Evolutionary conservation across 2,797 vertebrate genomes (phyloP), one percentile per base, ranked within the genome.

Genomic region (Manis crassicaudata): DNA sequence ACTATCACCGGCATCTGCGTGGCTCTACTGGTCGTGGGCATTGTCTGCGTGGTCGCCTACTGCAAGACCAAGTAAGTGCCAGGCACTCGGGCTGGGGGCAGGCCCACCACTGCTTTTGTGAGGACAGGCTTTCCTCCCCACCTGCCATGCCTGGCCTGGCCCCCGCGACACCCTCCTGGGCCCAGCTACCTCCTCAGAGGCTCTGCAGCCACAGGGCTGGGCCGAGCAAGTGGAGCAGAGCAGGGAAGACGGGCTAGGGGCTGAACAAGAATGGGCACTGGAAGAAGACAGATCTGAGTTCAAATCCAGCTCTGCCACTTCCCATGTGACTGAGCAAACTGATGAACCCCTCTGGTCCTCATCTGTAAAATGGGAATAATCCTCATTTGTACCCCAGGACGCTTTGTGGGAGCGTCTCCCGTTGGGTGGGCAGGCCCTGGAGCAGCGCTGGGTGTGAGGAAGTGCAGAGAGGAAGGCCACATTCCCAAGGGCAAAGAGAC

Each of bases 1-100:
- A 99, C 99, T 98, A 99, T 99, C 99, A 99, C 99, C 2, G 99
- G 99, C 98, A 99, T 99, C 98, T 99, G 99, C 94, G 99, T 99
- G 98, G 99, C 99, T 97, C 99, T 99, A 98, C 99, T 99, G 95
- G 99, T 99, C 92, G 99, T 99, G 98, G 99, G 99, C 98, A 99
- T 99, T 97, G 99, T 99, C 98, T 99, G 99, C 96, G 99, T 99
- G 98, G 99, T 99, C 94, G 99, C 99, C 98, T 99, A 99, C 98
- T 99, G 99, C 98, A 99, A 99, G 99, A 99, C 99, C 99, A 99
- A 99, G 99, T 99, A 98, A 99, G 99, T 99, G 97, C 62, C 63
- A 13, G 67, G 43, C 81, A 21, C 2, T 35, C 72, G 23, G 82
- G 67, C 54, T 1, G 3, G 63, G n/a, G 56, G 12, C 35, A 75